phyloP scores from a whole-genome alignment of 1,140 invertebrate species.

The Drosophila lacteicornis region DNA sequence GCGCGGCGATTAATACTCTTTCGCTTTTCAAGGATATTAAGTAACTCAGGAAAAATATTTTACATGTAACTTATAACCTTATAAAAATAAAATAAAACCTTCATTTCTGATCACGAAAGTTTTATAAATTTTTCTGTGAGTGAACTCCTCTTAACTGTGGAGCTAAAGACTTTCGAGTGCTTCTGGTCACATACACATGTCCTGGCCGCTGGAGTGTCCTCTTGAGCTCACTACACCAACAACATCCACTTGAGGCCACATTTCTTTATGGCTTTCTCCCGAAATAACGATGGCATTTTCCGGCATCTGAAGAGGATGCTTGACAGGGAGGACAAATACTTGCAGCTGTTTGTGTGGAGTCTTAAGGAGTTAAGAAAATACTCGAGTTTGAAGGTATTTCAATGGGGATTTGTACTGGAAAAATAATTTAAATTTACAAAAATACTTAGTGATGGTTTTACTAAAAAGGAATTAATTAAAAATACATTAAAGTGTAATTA shows the following conservation, averaged over 20 bases:
- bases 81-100: not conserved
- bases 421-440: not conserved
- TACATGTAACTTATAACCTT: not conserved
- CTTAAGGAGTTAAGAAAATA: not conserved
- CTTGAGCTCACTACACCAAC: constrained; percentile 48
- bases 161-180: constrained; percentile 46
- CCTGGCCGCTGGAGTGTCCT: constrained; percentile 33
- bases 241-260: constrained; percentile 43
- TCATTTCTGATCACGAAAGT: not conserved
- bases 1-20: constrained; percentile 33
- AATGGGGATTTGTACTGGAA: not conserved
- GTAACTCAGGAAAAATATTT: constrained; percentile 2
- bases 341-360: not conserved
- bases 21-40: not conserved
- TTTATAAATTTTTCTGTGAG: not conserved
- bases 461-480: too few relatives aligned
- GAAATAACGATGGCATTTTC: constrained; percentile 47
- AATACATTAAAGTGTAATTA: not conserved
- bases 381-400: not conserved
- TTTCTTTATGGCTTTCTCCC: constrained; percentile 42
- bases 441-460: not conserved
- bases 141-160: not conserved
- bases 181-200: constrained; percentile 21
- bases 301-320: constrained; percentile 31
- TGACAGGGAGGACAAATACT: constrained; percentile 17